phyloP scores from a whole-genome alignment of 2,888 invertebrate species.

The Noctua fimbriata region DNA sequence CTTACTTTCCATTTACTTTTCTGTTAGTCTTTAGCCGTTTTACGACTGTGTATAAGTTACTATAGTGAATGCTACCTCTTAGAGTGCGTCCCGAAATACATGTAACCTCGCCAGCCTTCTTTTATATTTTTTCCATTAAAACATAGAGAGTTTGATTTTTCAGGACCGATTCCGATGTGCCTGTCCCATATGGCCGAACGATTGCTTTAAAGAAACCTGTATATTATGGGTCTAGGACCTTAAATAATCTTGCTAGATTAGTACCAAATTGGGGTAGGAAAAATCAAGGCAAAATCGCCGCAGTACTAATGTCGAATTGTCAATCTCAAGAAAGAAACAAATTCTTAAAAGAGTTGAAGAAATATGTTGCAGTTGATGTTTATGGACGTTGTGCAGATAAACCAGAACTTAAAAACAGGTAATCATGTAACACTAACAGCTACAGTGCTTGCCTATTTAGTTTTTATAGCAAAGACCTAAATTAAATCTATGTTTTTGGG shows the following conservation, averaged over 20 bases:
- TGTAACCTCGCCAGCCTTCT: no score
- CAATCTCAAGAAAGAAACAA: conserved; percentile 85
- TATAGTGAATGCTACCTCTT: no score
- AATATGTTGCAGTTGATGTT: conserved; percentile 90
- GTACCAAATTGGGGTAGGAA: conserved; percentile 85
- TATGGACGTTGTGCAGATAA: conserved; percentile 89
- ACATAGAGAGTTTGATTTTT: conserved; percentile 64
- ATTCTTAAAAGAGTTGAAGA: conserved; percentile 89
- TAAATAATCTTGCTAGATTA: conserved; percentile 64
- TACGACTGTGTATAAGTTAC: no score
- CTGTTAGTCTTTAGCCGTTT: no score
- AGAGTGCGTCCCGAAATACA: no score
- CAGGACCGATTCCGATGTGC: conserved; percentile 92
- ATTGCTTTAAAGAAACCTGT: conserved; percentile 73
- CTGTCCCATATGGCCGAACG: conserved; percentile 92
- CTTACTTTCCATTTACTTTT: no score
- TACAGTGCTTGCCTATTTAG: neutral
- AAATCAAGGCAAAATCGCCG: conserved; percentile 83
- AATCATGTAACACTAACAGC: neutral
- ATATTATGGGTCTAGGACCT: conserved; percentile 13
- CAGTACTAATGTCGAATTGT: conserved; percentile 91
- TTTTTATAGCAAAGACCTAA: neutral
- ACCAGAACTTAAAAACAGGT: conserved; percentile 63
- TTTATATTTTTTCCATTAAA: neutral
- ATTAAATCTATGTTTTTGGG: neutral